Conservation (phyloP, 2,113 vertebrate genomes). For the Pipa parva region DNA sequence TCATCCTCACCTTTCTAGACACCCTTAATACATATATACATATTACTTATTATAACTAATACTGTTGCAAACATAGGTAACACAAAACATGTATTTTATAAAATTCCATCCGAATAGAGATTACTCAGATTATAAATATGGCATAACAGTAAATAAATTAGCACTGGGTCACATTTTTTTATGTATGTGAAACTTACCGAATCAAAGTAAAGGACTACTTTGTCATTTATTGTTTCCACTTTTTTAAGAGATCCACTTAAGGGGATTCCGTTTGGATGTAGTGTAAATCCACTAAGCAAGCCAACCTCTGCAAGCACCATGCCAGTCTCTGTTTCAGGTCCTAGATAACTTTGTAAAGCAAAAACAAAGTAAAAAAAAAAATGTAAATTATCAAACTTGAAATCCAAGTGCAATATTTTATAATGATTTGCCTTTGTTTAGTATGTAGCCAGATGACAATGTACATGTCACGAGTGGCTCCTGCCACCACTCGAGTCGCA, state of each 20-base stretch:
- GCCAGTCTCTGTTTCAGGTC: neutral
- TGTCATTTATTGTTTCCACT: conserved; percentile 27
- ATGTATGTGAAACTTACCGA: conserved; percentile 5
- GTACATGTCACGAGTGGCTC: too few species aligned
- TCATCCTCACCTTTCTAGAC: too few species aligned
- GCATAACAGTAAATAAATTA: neutral
- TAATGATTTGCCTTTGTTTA: too few species aligned
- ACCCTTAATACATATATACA: too few species aligned
- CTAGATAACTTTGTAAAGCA: conserved; percentile 5
- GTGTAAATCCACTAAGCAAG: conserved; percentile 22
- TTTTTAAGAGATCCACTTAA: neutral
- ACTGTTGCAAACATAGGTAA: too few species aligned
- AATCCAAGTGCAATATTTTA: too few species aligned
- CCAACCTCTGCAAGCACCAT: conserved; percentile 27
- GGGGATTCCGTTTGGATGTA: conserved; percentile 3
- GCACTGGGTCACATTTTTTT: neutral
- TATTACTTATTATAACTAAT: too few species aligned
- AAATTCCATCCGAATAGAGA: too few species aligned
- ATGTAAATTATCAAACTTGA: neutral
- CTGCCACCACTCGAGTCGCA: too few species aligned
- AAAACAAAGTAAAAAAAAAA: neutral
- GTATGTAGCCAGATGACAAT: too few species aligned
- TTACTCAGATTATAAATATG: too few species aligned
- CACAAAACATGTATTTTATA: too few species aligned
- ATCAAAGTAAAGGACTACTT: conserved; percentile 26